Evolutionary conservation across 2,797 vertebrate species (phyloP).

Genomic region (Myiothlypis chrysogaster): DNA sequence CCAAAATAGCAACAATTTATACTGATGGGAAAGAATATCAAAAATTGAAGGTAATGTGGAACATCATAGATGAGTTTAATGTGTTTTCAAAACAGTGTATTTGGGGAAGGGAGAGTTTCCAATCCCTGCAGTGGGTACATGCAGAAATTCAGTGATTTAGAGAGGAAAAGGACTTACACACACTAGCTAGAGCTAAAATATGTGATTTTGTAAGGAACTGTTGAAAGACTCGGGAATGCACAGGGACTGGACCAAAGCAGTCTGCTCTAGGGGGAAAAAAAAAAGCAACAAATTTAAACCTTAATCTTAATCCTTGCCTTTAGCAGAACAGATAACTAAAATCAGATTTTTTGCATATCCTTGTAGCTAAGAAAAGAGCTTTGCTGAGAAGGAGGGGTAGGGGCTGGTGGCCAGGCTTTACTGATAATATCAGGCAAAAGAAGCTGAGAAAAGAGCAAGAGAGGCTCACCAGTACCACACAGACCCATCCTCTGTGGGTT

Average conservation of each 20-base stretch:
- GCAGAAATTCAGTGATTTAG: neutral
- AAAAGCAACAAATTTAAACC: neutral
- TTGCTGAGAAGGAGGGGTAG: neutral
- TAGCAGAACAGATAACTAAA: conserved; percentile 9
- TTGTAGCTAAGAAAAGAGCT: neutral
- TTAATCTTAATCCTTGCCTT: conserved; percentile 7
- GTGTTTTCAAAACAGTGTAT: neutral
- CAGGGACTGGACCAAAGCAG: neutral
- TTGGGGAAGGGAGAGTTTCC: neutral
- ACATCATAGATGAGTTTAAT: neutral
- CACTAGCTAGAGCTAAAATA: neutral
- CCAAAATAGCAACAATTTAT: neutral
- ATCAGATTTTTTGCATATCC: conserved; percentile 4
- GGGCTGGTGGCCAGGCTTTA: neutral
- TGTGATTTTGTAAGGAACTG: neutral
- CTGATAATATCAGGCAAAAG: neutral
- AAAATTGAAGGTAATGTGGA: neutral
- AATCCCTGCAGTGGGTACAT: rapidly evolving
- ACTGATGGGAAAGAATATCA: neutral
- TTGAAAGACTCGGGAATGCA: neutral
- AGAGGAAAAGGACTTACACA: neutral
- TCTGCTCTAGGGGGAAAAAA: rapidly evolving
- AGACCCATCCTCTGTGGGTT: neutral
- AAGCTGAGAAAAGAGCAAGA: neutral
- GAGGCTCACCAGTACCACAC: neutral